Percentiles rank a stretch among this genome's conserved stretches.
phyloP scores from a whole-genome alignment of 1,140 invertebrate genomes.

The Drosophila triauraria region DNA sequence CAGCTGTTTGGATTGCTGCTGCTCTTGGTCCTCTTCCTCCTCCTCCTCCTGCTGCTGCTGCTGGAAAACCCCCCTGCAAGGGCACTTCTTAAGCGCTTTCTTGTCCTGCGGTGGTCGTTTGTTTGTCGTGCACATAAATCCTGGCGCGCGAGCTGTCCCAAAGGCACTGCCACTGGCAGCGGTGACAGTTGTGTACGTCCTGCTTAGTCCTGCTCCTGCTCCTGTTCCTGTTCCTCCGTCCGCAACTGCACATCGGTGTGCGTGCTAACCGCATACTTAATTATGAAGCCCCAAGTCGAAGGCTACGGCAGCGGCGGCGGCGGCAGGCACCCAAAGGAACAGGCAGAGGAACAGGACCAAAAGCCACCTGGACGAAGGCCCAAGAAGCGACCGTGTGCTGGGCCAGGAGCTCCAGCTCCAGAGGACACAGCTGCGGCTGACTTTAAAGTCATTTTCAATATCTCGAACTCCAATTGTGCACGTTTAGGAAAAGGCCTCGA shows the following conservation, averaged over 20 bases:
- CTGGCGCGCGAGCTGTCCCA: conserved; percentile 81
- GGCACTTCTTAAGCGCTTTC: conserved; percentile 82
- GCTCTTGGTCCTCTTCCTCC: conserved; percentile 21
- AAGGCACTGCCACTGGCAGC: conserved; percentile 80
- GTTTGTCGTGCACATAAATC: conserved; percentile 84
- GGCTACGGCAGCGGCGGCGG: not conserved
- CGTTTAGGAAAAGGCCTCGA: conserved; percentile 5
- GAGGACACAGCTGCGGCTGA: conserved; percentile 46
- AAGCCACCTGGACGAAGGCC: conserved; percentile 42
- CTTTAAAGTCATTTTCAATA: conserved; percentile 74
- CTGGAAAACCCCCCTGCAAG: conserved; percentile 9
- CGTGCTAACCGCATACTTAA: conserved; percentile 80
- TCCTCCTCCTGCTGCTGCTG: not conserved
- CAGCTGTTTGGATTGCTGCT: conserved; percentile 77
- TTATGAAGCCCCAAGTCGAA: conserved; percentile 65
- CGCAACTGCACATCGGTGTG: conserved; percentile 24
- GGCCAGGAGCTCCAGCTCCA: not conserved
- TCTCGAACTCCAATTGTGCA: conserved; percentile 35
- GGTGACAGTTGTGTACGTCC: conserved; percentile 53
- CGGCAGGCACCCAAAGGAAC: conserved; percentile 20
- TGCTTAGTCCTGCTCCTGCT: conserved; percentile 27
- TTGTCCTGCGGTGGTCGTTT: conserved; percentile 84
- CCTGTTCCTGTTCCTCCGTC: not conserved
- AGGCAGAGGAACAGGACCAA: conserved; percentile 16
- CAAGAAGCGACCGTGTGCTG: not conserved